Evolutionary conservation across 2,113 vertebrate species (phyloP), one percentile per base, ranked within the genome.

Genomic region (Lamprologus lemairii): DNA sequence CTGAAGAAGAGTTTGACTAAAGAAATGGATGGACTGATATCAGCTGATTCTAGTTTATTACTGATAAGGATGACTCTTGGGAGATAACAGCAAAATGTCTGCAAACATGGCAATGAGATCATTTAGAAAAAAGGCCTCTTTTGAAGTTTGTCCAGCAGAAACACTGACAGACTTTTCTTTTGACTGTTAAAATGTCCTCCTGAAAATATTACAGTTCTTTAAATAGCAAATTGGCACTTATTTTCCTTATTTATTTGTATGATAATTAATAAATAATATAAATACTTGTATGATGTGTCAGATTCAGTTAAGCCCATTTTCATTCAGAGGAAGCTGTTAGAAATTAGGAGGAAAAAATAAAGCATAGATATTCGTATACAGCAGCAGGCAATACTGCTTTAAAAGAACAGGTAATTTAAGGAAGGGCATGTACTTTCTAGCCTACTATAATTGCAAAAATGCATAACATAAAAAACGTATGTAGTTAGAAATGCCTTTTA

Each of bases 341-440:
- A 75, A 26, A 47, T 47, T 47, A 19, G 68, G 40, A 75, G 0
- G 2, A 2, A 71, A 28, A 75, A 19, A 47, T 26, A 45, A 26
- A 26, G n/a, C 68, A 0, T 26, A 73, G 37, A 45, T 73, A 26
- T 45, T 45, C 1, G 7, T 42, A 73, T 47, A 47, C 23, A 49
- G 0, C 10, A 31, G 42, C 26, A 13, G 45, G 28, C 2, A 47
- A 51, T 51, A 33, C 73, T 33, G 47, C 26, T 0, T 51, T 51
- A 51, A 78, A 49, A 78, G 3, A 49, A 49, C 73, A 8, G 16
- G 45, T 33, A 78, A 78, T 13, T 51, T 51, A 51, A 51, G 42
- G 1, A 33, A 51, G 16, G 16, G 45, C 71, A n/a, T 28, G 71
- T 49, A 78, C 73, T 31, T 78, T 78, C 23, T 51, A 51, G 26